Base-by-base conservation (phyloP, 2,888 invertebrate species). In the Sussaba pulchella region DNA sequence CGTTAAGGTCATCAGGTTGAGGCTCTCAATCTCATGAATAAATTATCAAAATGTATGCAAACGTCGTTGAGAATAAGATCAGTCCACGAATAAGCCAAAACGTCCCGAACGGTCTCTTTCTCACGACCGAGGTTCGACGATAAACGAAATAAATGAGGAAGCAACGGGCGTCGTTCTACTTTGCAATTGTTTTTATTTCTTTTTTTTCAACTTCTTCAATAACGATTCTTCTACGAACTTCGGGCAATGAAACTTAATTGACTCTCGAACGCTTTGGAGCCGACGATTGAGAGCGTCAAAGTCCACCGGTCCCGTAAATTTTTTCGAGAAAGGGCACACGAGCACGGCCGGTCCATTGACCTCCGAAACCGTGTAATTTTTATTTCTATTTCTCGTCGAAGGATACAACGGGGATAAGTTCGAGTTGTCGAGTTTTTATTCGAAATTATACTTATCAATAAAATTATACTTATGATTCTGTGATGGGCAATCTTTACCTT, bases 211-310 rank as follows among this genome's bases (percentile, higher is more conserved):
- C 45, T 52, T 52, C 57, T 54, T 31, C 66, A 59, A 85, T 85
- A 85, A 85, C 77, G 84, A 86, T 87, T 85, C 79, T 82, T 85
- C 83, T 73, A 71, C 76, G 84, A 88, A 87, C 83, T 85, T 84
- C 57, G 69, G 74, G 82, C 84, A 87, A 87, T 88, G 85, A 87
- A 86, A 87, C 82, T 88, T 88, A 88, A 88, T 88, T 88, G 88
- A 87, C 82, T 85, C 73, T 31, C 82, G 77, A 75, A 72, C 54
- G 67, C 57, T 63, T 63, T 66, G 69, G 69, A 67, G 36, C 63
- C 69, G 26, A 64, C 59, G 72, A 47, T 64, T 50, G 69, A 73
- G 81, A 83, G 82, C 78, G 81, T 82, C 79, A 81, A 83, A 82
- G 82, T 81, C 77, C 31, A 73, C 73, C 84, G 83, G 71, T 81